phyloP scores from a whole-genome alignment of 2,113 vertebrate genomes.

The Cottus gobio region DNA sequence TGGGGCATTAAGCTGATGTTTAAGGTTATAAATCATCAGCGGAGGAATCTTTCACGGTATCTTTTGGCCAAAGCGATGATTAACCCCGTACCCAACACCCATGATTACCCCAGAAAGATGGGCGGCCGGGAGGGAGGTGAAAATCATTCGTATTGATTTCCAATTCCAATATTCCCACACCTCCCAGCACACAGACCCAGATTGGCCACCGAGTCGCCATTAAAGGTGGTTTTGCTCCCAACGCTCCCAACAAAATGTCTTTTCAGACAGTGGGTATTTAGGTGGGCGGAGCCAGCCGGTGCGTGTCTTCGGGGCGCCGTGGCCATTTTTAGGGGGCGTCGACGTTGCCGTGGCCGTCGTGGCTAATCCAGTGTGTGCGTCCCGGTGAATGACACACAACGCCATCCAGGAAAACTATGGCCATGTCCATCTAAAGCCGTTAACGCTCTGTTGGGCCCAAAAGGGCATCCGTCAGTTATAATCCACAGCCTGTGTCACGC shows the following conservation, averaged over 20 bases:
- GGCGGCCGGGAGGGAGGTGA: neutral
- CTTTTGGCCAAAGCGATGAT: neutral
- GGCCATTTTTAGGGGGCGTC: conserved; percentile 27
- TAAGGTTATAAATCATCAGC: neutral
- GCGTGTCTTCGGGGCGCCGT: neutral
- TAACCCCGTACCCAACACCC: neutral
- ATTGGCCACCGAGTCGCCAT: conserved; percentile 22
- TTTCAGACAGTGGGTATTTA: conserved; percentile 70
- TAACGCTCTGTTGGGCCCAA: conserved; percentile 65
- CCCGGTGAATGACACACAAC: conserved; percentile 18
- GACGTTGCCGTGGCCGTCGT: conserved; percentile 7
- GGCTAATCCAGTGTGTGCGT: conserved; percentile 33
- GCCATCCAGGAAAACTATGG: conserved; percentile 68
- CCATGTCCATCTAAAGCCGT: conserved; percentile 61
- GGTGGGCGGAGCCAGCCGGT: conserved; percentile 46
- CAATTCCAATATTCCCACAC: conserved; percentile 31
- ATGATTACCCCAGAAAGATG: neutral
- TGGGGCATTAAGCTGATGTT: neutral
- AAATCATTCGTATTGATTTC: conserved; percentile 59
- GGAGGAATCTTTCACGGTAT: neutral
- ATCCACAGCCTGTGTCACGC: conserved; percentile 58
- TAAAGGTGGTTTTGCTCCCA: conserved; percentile 19
- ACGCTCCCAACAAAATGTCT: conserved; percentile 50
- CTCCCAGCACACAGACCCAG: conserved; percentile 10
- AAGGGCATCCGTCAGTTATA: conserved; percentile 65